Evolutionary conservation across 2,888 invertebrate genomes (phyloP).

Genomic region (Psococerastis gibbosa): DNA sequence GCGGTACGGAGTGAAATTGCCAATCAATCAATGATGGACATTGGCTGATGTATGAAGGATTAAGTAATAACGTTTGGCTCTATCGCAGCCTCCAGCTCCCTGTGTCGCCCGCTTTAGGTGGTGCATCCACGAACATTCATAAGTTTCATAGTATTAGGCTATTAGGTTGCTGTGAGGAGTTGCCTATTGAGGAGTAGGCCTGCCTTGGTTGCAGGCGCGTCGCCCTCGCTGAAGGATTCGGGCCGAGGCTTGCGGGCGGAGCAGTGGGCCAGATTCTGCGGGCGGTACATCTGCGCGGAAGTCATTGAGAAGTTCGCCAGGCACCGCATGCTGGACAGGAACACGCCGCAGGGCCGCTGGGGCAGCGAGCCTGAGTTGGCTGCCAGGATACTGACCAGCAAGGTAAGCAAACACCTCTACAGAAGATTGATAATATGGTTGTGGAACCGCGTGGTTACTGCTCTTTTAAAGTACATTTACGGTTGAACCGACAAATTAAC

Average conservation of each 20-base stretch:
- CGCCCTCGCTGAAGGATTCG: slow-evolving; percentile 43
- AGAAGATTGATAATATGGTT: no score
- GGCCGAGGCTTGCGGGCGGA: slow-evolving; percentile 48
- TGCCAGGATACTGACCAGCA: slow-evolving; percentile 22
- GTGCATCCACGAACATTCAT: no score
- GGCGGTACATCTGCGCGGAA: slow-evolving; percentile 47
- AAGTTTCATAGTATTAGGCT: no score
- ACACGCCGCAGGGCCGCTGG: slow-evolving; percentile 34
- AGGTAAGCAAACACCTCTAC: slow-evolving; percentile 13
- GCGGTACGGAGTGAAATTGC: no score
- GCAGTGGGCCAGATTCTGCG: slow-evolving; percentile 57
- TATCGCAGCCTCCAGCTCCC: no score
- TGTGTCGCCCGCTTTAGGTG: no score
- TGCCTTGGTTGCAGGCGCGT: slow-evolving; percentile 35
- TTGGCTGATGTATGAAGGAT: no score
- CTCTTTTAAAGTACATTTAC: no score
- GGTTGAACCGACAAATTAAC: no score
- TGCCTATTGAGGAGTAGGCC: background rate
- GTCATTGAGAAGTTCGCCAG: slow-evolving; percentile 46
- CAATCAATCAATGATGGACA: no score
- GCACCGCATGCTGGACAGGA: slow-evolving; percentile 34
- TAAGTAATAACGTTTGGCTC: no score
- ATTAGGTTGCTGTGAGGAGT: background rate
- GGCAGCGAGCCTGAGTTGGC: slow-evolving; percentile 40
- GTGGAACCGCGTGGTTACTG: no score